These are phyloP conservation scores for Temnothorax nylanderi DNA, from an alignment of 1,140 invertebrate species.

Conservation along the genomic window DNA sequence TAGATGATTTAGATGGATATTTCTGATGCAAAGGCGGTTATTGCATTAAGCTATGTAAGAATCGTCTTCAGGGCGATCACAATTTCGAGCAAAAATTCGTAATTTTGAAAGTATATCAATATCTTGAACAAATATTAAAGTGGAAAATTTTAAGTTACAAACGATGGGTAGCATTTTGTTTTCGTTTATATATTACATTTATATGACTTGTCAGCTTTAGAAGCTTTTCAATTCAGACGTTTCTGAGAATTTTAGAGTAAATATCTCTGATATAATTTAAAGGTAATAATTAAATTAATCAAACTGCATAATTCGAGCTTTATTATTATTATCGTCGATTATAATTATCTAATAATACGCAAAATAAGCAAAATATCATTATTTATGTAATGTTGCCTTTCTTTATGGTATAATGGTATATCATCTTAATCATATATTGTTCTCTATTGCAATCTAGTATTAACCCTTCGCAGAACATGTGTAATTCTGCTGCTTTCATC, in stretches of 20 bases:
- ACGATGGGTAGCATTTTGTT: neutral
- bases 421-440: neutral
- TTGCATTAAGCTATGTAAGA: neutral
- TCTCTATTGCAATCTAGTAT: neutral
- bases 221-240: neutral
- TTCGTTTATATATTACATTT: neutral
- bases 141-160: neutral
- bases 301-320: neutral
- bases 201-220: neutral
- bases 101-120: neutral
- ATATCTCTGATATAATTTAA: neutral
- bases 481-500: too few relatives aligned
- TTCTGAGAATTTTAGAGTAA: neutral
- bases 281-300: neutral
- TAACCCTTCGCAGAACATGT: too few relatives aligned
- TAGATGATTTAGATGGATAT: neutral
- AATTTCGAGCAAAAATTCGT: neutral
- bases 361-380: neutral
- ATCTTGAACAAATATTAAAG: neutral
- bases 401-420: neutral
- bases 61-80: neutral
- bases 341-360: neutral
- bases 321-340: neutral
- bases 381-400: neutral
- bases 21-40: neutral